Base-by-base conservation (phyloP, 2,797 vertebrate species). In the Channa striata region DNA sequence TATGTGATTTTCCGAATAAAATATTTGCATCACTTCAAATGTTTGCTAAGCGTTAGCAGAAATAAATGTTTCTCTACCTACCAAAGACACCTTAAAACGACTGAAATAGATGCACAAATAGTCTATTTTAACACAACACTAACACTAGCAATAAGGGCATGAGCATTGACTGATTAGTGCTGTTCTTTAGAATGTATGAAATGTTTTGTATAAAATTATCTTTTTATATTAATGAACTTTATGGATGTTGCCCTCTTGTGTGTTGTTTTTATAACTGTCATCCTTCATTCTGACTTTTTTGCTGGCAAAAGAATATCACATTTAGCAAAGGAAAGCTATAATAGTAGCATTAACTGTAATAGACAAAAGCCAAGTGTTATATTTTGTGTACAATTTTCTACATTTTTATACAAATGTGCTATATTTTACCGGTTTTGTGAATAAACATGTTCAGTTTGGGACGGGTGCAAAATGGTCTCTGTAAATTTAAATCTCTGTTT, bases 371-470 rank as follows among this genome's bases (percentile, higher is more conserved):
- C 89, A 93, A 93, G 92, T 94, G 92, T 93, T 94, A 93, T 95
- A 94, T 94, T 94, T 95, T 95, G 88, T 91, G 92, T 94, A 95
- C 86, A 90, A 90, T 95, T 94, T 95, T 94, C 89, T 94, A 94
- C 92, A 92, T 94, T 94, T 95, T 95, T 94, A 93, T 95, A 95
- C 91, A 94, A 94, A 95, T 93, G 91, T 94, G 92, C 89, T 94
- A 93, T 95, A 95, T 94, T 94, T 94, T 93, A 93, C 93, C 90
- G 90, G 90, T 94, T 92, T n/a, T 90, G 94, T 92, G 87, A 95
- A 95, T 95, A 95, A 95, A 95, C 78, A 68, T 91, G 89, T 89
- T 91, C 87, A 88, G 91, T 88, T 92, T 93, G 90, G 86, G 85
- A 92, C 91, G 87, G 80, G 91, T 87, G 73, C 76, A 80, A 77